phyloP scores from a whole-genome alignment of 1,140 invertebrate species.

The Charaxes varanes region DNA sequence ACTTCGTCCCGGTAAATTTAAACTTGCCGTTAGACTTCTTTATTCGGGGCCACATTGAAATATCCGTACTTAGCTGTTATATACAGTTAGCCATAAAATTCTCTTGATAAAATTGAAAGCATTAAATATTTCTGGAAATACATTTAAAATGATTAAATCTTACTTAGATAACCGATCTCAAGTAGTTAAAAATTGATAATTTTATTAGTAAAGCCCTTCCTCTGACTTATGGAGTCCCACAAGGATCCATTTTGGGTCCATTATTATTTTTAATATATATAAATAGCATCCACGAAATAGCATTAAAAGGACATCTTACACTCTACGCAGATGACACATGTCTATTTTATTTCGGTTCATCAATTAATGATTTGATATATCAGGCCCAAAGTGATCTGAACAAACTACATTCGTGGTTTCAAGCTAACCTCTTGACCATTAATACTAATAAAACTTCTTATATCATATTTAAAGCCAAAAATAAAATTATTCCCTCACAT shows the following conservation, averaged over 20 bases:
- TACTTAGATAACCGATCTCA: slow-evolving; percentile 1
- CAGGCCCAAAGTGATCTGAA: slow-evolving; percentile 1
- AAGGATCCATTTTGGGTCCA: no score
- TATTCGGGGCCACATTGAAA: no score
- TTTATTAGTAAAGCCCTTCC: neutral
- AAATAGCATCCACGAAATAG: no score
- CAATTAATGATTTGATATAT: slow-evolving; percentile 1
- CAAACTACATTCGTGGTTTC: neutral
- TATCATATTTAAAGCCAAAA: slow-evolving; percentile 5
- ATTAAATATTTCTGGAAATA: slow-evolving; percentile 1
- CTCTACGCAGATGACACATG: no score
- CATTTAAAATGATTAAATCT: slow-evolving; percentile 7
- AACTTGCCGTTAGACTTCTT: no score
- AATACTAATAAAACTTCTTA: neutral
- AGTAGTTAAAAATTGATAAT: neutral
- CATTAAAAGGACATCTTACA: slow-evolving; percentile 1
- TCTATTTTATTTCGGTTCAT: no score
- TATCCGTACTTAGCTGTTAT: no score
- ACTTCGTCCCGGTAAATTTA: no score
- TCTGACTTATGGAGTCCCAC: neutral
- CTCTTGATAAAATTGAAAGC: slow-evolving; percentile 3
- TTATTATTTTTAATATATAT: no score
- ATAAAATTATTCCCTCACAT: neutral
- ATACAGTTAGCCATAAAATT: neutral
- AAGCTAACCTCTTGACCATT: neutral